Percentiles rank a stretch among this genome's conserved stretches.
Conservation (phyloP, 2,888 invertebrate genomes). For the Rhagium mordax region DNA sequence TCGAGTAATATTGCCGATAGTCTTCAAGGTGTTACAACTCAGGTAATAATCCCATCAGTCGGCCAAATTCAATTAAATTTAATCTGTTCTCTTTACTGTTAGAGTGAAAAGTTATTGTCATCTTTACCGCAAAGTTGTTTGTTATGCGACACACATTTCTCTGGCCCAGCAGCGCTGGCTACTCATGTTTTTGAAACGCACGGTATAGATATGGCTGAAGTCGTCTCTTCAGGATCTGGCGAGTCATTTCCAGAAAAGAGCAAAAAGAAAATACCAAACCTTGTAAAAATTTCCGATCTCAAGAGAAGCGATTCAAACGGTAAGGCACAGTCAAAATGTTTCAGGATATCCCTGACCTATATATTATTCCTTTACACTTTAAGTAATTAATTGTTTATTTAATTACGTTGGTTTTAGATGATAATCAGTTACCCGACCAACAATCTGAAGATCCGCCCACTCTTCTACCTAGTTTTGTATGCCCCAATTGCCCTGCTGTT, state of each 20-base stretch:
- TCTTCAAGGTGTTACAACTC: background rate
- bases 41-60: background rate
- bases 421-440: constrained; percentile 46
- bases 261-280: constrained; percentile 66
- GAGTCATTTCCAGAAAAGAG: constrained; percentile 54
- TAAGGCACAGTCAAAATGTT: too few species aligned
- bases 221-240: constrained; percentile 51
- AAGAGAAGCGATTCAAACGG: constrained; percentile 57
- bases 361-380: background rate
- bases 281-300: constrained; percentile 67
- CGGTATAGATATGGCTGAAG: constrained; percentile 70
- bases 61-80: background rate
- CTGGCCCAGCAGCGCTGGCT: constrained; percentile 69
- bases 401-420: constrained; percentile 47
- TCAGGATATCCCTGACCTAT: too few species aligned
- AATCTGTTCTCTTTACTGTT: constrained; percentile 13
- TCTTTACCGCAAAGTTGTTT: constrained; percentile 70
- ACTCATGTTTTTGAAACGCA: constrained; percentile 72
- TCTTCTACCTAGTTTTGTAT: constrained; percentile 54
- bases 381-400: background rate
- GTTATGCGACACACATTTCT: constrained; percentile 72
- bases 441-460: constrained; percentile 48
- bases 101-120: constrained; percentile 42
- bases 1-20: constrained; percentile 2
- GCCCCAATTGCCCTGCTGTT: constrained; percentile 67